phyloP scores from a whole-genome alignment of 2,113 vertebrate genomes.

The Microtus richardsoni region DNA sequence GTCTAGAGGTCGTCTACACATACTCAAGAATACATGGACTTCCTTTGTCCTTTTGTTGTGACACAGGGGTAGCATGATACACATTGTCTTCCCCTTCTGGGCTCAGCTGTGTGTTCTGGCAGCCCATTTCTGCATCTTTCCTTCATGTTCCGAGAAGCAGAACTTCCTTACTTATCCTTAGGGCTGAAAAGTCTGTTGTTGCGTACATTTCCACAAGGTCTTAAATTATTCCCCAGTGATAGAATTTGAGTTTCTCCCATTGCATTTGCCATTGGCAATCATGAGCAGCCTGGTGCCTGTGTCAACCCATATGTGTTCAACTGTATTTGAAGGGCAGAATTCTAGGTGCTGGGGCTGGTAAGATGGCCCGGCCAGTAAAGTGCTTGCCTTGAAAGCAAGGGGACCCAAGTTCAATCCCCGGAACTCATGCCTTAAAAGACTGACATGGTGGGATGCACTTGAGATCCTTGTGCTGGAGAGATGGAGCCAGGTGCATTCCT shows the following conservation, averaged over 20 bases:
- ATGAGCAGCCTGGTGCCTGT: slow-evolving; percentile 22
- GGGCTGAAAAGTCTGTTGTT: background rate
- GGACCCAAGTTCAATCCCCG: background rate
- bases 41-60: background rate
- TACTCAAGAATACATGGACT: background rate
- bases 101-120: background rate
- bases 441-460: background rate
- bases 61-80: background rate
- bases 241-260: slow-evolving; percentile 39
- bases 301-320: background rate
- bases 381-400: too few relatives aligned
- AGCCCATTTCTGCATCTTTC: background rate
- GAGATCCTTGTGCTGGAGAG: background rate
- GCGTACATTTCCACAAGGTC: background rate
- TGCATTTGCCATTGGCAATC: background rate
- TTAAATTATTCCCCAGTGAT: background rate
- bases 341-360: background rate
- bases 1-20: background rate
- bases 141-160: background rate
- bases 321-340: background rate
- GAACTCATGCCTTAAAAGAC: background rate
- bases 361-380: background rate
- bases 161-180: background rate
- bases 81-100: background rate
- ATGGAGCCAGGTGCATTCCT: background rate